phyloP scores from a whole-genome alignment of 1,140 invertebrate genomes.

The Drosophila neocordata region DNA sequence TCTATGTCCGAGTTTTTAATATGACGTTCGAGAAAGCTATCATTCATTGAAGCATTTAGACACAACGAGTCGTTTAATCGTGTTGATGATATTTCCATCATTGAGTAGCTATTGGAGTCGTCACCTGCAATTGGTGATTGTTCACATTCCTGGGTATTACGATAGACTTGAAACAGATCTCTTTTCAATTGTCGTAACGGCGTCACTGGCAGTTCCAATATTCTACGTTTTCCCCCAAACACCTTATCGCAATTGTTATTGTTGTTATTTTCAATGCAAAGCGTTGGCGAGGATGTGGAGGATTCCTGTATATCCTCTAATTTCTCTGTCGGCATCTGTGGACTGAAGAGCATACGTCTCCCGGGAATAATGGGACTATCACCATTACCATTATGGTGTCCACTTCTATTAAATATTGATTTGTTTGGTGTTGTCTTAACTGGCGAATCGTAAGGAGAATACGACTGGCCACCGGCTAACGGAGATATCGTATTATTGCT shows the following conservation, averaged over 20 bases:
- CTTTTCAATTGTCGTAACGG: constrained; percentile 33
- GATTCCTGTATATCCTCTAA: constrained; percentile 31
- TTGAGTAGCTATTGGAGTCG: neutral
- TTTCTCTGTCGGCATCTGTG: constrained; percentile 14
- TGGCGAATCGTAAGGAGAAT: constrained; percentile 57
- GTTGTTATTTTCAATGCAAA: constrained; percentile 41
- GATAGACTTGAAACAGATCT: constrained; percentile 37
- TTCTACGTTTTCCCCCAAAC: neutral
- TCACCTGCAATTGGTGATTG: constrained; percentile 5
- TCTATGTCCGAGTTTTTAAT: constrained; percentile 89
- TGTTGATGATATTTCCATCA: constrained; percentile 6
- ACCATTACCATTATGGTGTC: neutral
- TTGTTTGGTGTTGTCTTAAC: constrained; percentile 46
- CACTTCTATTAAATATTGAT: constrained; percentile 29
- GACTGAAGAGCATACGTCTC: constrained; percentile 36
- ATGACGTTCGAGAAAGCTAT: constrained; percentile 76
- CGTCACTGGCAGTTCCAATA: constrained; percentile 22
- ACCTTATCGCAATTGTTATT: constrained; percentile 32
- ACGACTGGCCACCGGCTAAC: constrained; percentile 17
- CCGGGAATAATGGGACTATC: neutral
- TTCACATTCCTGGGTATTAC: constrained; percentile 4
- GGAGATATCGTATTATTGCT: constrained; percentile 52
- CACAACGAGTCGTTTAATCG: neutral
- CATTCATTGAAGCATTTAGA: constrained; percentile 34
- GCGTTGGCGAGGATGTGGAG: neutral